A percentile compares a stretch with the other conserved stretches of the same genome.
Conservation (phyloP, 2,113 vertebrate species). For the Mormoops blainvillei region DNA sequence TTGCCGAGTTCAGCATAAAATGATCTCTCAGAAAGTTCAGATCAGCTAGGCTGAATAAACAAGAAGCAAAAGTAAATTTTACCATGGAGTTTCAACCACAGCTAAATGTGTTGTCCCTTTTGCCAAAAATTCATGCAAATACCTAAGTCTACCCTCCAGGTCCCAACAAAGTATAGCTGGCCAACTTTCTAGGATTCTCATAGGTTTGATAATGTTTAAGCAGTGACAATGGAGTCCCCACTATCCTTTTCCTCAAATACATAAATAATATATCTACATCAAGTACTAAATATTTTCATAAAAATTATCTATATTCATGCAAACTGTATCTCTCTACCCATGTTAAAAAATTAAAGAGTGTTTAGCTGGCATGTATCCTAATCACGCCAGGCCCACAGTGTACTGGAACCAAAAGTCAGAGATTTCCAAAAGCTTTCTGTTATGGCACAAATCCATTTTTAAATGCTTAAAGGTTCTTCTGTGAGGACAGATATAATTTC, state of each 20-base stretch:
- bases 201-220: not conserved
- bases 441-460: not conserved
- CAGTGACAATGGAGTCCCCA: not conserved
- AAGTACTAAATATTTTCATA: not conserved
- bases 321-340: not conserved
- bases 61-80: conserved; percentile 24
- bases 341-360: not conserved
- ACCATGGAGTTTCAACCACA: not conserved
- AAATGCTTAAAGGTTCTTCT: not conserved
- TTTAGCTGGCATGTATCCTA: not conserved
- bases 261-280: not conserved
- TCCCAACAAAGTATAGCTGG: not conserved
- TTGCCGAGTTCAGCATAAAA: conserved; percentile 55
- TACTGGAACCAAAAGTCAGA: not conserved
- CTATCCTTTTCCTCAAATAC: not conserved
- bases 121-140: not conserved
- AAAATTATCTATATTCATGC: not conserved
- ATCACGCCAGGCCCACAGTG: not conserved
- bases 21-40: not conserved
- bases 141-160: not conserved
- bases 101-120: not conserved
- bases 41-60: not conserved
- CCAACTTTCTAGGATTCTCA: not conserved
- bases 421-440: not conserved
- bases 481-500: not conserved